These are phyloP conservation scores for Staurois parvus DNA, from an alignment of 2,797 vertebrate genomes.

Conservation along the genomic window DNA sequence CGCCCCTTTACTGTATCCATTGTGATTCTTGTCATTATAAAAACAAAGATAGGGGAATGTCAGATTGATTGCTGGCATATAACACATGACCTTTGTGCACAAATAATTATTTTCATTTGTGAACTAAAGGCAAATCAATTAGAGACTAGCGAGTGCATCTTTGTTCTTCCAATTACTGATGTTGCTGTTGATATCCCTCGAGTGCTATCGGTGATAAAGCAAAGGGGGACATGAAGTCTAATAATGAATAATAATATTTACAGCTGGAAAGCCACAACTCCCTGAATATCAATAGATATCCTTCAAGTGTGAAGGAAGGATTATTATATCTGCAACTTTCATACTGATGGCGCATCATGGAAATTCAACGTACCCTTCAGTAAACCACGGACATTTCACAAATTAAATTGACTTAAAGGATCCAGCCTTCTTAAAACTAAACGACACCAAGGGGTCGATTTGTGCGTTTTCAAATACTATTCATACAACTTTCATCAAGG, in stretches of 20 bases:
- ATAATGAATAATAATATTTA: conserved; percentile 60
- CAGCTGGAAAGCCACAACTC: conserved; percentile 28
- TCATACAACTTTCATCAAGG: too few relatives aligned
- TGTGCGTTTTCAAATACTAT: too few relatives aligned
- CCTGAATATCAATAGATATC: conserved; percentile 48
- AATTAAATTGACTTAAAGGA: too few relatives aligned
- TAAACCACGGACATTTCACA: too few relatives aligned
- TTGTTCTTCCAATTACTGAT: conserved; percentile 59
- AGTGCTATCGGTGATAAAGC: conserved; percentile 51
- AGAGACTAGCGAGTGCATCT: conserved; percentile 54
- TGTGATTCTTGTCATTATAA: conserved; percentile 59
- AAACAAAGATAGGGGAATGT: conserved; percentile 54
- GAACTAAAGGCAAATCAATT: conserved; percentile 60
- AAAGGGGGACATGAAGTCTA: conserved; percentile 55
- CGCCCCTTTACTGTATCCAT: conserved; percentile 56
- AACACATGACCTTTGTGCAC: conserved; percentile 60
- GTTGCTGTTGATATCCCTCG: conserved; percentile 47
- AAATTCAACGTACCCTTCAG: neutral
- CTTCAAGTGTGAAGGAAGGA: conserved; percentile 9
- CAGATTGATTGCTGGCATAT: conserved; percentile 52
- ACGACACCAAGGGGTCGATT: too few relatives aligned
- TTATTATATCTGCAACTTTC: conserved; percentile 5
- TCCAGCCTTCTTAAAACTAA: too few relatives aligned
- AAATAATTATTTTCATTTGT: conserved; percentile 62
- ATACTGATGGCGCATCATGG: neutral